Evolutionary conservation across 2,888 invertebrate species (phyloP).

Genomic region (Perithous albicinctus): DNA sequence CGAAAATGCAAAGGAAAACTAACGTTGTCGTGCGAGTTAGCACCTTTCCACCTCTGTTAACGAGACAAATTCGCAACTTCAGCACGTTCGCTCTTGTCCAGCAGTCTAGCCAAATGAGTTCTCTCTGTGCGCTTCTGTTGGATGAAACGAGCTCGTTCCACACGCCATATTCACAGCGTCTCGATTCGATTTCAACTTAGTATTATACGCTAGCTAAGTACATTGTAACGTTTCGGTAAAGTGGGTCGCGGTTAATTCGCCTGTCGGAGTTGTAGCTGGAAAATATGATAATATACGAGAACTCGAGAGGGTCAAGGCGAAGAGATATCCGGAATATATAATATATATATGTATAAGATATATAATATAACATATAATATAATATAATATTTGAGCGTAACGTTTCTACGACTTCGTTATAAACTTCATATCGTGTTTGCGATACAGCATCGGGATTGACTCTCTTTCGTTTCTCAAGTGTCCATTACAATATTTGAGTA

Average conservation of each 20-base stretch:
- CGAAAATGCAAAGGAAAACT: conserved; percentile 48
- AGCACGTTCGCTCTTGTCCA: conserved; percentile 35
- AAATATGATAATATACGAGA: conserved; percentile 27
- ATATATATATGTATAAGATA: too few relatives aligned
- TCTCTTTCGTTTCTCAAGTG: conserved; percentile 34
- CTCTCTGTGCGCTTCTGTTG: not conserved
- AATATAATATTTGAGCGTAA: conserved; percentile 1
- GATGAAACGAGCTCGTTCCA: conserved; percentile 3
- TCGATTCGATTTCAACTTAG: conserved; percentile 19
- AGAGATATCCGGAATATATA: not conserved
- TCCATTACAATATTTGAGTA: conserved; percentile 42
- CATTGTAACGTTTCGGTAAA: conserved; percentile 17
- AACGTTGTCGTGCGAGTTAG: conserved; percentile 31
- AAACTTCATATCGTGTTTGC: not conserved
- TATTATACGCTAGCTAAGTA: conserved; percentile 20
- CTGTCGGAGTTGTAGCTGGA: not conserved
- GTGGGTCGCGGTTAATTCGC: conserved; percentile 45
- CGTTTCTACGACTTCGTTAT: conserved; percentile 41
- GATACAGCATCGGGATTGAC: not conserved
- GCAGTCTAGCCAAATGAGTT: conserved; percentile 6
- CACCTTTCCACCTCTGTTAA: conserved; percentile 7
- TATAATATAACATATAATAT: too few relatives aligned
- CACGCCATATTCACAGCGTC: not conserved
- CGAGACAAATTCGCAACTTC: conserved; percentile 58
- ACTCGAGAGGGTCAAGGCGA: conserved; percentile 10